phyloP scores from a whole-genome alignment of 2,888 invertebrate species.

The Hydriomena furcata region DNA sequence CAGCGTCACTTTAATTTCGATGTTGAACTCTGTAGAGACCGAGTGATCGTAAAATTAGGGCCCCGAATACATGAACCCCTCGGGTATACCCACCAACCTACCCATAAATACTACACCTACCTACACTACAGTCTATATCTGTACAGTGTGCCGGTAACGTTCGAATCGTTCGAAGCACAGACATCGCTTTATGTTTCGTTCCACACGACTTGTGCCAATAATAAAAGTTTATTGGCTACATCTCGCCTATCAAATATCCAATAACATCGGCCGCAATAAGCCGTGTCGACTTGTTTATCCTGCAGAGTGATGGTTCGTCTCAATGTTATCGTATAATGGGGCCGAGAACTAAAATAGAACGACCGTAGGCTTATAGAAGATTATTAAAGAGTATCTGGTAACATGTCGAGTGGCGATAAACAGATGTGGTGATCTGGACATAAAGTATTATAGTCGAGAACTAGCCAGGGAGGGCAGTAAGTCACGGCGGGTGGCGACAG shows the following conservation, averaged over 20 bases:
- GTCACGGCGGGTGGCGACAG: slow-evolving; percentile 80
- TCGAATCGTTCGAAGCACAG: slow-evolving; percentile 33
- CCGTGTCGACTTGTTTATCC: slow-evolving; percentile 59
- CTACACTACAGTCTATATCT: slow-evolving; percentile 32
- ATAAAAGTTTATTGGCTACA: slow-evolving; percentile 73
- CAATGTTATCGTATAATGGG: slow-evolving; percentile 56
- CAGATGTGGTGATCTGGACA: slow-evolving; percentile 53
- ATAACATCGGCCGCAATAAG: slow-evolving; percentile 64
- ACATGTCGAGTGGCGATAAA: slow-evolving; percentile 47
- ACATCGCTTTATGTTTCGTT: slow-evolving; percentile 50
- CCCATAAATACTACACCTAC: slow-evolving; percentile 19
- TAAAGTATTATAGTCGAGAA: slow-evolving; percentile 50
- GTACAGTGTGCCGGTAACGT: slow-evolving; percentile 33
- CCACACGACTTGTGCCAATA: slow-evolving; percentile 63
- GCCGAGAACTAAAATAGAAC: slow-evolving; percentile 45
- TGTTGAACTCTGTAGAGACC: slow-evolving; percentile 66
- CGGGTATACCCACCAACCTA: slow-evolving; percentile 25
- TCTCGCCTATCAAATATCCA: slow-evolving; percentile 70
- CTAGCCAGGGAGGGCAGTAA: slow-evolving; percentile 54
- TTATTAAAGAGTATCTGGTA: slow-evolving; percentile 50
- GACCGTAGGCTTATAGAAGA: slow-evolving; percentile 39
- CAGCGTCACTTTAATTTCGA: slow-evolving; percentile 76
- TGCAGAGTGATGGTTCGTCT: slow-evolving; percentile 49
- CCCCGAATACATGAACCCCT: slow-evolving; percentile 47
- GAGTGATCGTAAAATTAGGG: slow-evolving; percentile 75